phyloP scores from a whole-genome alignment of 2,888 invertebrate species.

The Synergus laeviventris region DNA sequence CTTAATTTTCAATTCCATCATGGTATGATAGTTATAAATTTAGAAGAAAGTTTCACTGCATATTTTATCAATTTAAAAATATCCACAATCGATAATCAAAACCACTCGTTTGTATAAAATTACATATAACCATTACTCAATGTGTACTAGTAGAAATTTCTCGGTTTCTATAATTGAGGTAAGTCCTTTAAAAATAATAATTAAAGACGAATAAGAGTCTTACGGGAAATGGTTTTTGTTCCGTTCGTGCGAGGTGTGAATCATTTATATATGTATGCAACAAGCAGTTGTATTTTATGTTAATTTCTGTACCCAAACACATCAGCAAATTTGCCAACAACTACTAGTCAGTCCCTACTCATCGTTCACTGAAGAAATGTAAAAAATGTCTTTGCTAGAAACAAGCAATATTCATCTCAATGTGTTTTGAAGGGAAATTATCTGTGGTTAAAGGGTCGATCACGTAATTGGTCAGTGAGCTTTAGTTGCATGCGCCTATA shows the following conservation, averaged over 20 bases:
- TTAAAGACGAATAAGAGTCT: background rate
- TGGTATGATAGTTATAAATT: slow-evolving; percentile 7
- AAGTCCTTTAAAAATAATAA: slow-evolving; percentile 20
- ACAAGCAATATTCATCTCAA: slow-evolving; percentile 17
- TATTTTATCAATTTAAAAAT: background rate
- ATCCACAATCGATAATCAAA: background rate
- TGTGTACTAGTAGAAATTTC: slow-evolving; percentile 24
- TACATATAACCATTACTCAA: background rate
- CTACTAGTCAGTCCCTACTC: slow-evolving; percentile 75
- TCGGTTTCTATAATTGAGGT: slow-evolving; percentile 10
- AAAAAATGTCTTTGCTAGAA: slow-evolving; percentile 44
- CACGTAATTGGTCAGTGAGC: slow-evolving; percentile 52
- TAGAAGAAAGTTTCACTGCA: background rate
- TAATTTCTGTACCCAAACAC: slow-evolving; percentile 19
- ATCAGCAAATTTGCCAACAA: slow-evolving; percentile 65
- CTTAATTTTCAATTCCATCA: slow-evolving; percentile 28
- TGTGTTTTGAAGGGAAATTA: slow-evolving; percentile 36
- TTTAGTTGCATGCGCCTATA: slow-evolving; percentile 72
- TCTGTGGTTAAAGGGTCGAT: slow-evolving; percentile 55
- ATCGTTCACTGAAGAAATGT: slow-evolving; percentile 44
- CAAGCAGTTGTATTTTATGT: slow-evolving; percentile 8
- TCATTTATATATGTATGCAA: background rate
- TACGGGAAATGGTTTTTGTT: slow-evolving; percentile 18
- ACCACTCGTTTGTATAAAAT: background rate
- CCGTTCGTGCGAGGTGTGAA: background rate